Evolutionary conservation across 92 coral and sea anemone genomes (phyloP).

Genomic region (Actinernus sp.): DNA sequence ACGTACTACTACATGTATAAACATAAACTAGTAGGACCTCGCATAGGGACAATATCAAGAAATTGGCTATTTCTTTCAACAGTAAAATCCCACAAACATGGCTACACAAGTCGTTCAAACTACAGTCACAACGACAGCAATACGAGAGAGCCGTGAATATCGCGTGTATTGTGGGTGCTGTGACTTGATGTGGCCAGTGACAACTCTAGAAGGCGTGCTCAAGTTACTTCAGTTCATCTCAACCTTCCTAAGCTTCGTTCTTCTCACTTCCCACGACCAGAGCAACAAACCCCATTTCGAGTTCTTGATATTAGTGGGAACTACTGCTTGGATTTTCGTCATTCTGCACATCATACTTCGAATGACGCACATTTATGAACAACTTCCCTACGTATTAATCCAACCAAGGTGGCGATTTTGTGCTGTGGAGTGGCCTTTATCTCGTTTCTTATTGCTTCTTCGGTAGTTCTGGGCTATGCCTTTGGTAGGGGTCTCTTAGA

Average conservation of each 20-base stretch:
- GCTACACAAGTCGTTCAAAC: constrained; percentile 31
- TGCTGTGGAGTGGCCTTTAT: constrained; percentile 65
- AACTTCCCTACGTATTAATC: constrained; percentile 75
- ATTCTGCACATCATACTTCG: constrained; percentile 83
- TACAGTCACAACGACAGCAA: constrained; percentile 13
- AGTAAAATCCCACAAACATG: constrained; percentile 8
- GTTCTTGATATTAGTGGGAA: constrained; percentile 84
- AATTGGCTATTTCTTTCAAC: no score
- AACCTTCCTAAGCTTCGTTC: constrained; percentile 74
- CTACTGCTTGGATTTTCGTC: constrained; percentile 83
- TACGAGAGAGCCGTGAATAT: constrained; percentile 31
- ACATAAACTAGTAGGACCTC: no score
- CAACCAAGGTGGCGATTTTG: constrained; percentile 63
- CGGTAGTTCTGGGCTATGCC: constrained; percentile 65
- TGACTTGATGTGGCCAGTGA: constrained; percentile 75
- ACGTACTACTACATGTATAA: no score
- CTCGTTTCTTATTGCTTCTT: constrained; percentile 70
- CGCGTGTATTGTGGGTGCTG: constrained; percentile 56
- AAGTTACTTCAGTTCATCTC: constrained; percentile 71
- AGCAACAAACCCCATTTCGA: constrained; percentile 73
- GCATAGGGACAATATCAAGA: no score
- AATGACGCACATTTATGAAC: constrained; percentile 82
- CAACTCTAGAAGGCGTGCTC: constrained; percentile 81
- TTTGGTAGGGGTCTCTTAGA: constrained; percentile 5
- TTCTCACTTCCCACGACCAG: constrained; percentile 57